Evolutionary conservation across 2,797 vertebrate genomes (phyloP).

Genomic region (Pseudocheirus occidentalis): DNA sequence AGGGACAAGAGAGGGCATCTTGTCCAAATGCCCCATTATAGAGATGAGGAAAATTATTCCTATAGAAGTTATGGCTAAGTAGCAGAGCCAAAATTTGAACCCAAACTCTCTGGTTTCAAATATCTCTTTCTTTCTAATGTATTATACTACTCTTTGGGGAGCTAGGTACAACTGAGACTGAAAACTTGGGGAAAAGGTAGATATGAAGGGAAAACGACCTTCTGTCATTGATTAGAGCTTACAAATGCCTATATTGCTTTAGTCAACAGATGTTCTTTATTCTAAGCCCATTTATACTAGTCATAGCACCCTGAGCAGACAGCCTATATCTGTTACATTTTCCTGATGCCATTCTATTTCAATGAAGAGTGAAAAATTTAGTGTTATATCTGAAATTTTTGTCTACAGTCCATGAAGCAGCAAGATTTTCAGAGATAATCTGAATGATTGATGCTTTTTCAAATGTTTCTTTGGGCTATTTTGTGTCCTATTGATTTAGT

Average conservation of each 20-base stretch:
- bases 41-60: neutral
- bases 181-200: neutral
- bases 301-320: neutral
- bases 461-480: neutral
- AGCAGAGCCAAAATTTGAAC: neutral
- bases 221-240: too few species aligned
- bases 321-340: neutral
- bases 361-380: neutral
- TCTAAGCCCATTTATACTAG: neutral
- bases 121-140: neutral
- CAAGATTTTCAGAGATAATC: neutral
- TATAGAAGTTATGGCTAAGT: neutral
- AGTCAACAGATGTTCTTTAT: neutral
- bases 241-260: neutral
- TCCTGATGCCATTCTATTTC: neutral
- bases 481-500: neutral
- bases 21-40: neutral
- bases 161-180: neutral
- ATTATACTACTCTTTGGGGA: neutral
- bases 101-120: neutral
- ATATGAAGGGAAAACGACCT: fast-evolving
- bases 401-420: neutral
- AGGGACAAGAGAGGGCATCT: neutral
- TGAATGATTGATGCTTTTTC: neutral
- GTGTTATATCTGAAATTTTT: neutral